These are phyloP conservation scores for Nephila pilipes DNA, from an alignment of 1,140 invertebrate genomes.

Conservation along the genomic window DNA sequence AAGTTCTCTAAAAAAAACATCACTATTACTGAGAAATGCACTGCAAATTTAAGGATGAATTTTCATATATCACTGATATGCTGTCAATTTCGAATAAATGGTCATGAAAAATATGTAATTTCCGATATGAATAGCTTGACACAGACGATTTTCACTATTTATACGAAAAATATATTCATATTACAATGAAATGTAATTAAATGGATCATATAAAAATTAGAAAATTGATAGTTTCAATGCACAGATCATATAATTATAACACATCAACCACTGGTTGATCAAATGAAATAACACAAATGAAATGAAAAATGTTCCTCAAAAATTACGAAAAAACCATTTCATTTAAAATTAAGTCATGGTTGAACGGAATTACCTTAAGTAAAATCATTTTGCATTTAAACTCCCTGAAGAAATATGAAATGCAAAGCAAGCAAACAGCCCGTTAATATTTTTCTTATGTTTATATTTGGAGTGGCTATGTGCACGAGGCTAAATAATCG, in stretches of 20 bases:
- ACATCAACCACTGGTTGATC: constrained; percentile 22
- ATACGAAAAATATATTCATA: not conserved
- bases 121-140: no score
- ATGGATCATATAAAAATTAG: not conserved
- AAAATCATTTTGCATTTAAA: not conserved
- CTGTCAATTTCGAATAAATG: no score
- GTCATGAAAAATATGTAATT: no score
- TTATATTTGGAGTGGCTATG: not conserved
- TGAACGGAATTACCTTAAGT: not conserved
- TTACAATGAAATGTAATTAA: not conserved
- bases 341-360: no score
- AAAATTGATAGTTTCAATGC: not conserved
- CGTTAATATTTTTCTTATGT: constrained; percentile 20
- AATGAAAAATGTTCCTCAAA: not conserved
- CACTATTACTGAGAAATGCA: no score
- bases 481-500: not conserved
- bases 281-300: not conserved
- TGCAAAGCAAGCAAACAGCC: not conserved
- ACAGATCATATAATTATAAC: not conserved
- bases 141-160: no score
- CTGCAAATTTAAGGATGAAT: no score
- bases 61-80: no score
- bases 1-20: no score
- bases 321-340: not conserved
- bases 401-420: not conserved